Conservation (phyloP, 2,113 vertebrate species). For the Hemibagrus wyckioides region DNA sequence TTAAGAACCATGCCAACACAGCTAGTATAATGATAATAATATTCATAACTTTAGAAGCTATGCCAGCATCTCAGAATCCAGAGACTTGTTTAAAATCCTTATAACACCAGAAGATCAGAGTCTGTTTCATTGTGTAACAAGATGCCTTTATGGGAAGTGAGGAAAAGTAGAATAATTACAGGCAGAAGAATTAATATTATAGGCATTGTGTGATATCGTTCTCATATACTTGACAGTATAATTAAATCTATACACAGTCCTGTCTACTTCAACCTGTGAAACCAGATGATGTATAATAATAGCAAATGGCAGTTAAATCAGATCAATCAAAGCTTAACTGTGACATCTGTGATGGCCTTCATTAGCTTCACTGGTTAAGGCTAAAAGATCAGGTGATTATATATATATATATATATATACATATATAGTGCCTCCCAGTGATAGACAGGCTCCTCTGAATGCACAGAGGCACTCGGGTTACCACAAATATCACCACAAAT, state of each 20-base stretch:
- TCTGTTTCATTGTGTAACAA: neutral
- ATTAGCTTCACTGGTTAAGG: neutral
- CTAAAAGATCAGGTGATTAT: neutral
- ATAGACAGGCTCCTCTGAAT: constrained; percentile 58
- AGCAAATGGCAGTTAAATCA: neutral
- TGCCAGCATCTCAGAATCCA: neutral
- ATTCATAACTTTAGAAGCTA: neutral
- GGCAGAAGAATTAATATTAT: neutral
- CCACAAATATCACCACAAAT: constrained; percentile 39
- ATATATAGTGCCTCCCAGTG: constrained; percentile 25
- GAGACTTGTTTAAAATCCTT: neutral
- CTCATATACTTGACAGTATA: neutral
- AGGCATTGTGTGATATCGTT: neutral
- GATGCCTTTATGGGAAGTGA: neutral
- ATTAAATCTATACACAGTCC: neutral
- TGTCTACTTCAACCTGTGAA: neutral
- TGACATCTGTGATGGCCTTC: neutral
- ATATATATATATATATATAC: no score
- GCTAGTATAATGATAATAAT: neutral
- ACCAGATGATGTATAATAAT: neutral
- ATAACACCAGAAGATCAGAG: neutral
- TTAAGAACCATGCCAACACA: constrained; percentile 5
- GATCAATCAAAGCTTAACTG: neutral
- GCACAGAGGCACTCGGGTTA: constrained; percentile 49
- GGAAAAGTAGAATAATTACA: neutral